Evolutionary conservation across 2,888 invertebrate genomes (phyloP), one percentile per base, ranked within the genome.

Genomic region (Hololepta plana): DNA sequence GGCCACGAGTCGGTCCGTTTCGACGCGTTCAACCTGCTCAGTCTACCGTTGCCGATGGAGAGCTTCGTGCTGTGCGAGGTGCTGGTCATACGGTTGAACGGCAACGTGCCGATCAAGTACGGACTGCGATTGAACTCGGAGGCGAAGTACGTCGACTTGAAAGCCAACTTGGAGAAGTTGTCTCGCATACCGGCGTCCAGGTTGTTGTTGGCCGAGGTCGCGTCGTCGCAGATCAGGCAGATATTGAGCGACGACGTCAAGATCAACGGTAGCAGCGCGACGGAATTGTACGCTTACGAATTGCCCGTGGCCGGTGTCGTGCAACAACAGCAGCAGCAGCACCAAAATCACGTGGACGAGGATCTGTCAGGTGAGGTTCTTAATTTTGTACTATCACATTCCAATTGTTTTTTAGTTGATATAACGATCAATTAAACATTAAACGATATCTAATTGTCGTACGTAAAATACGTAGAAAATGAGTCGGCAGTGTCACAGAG

Each of bases 31-130:
- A 87, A 84, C 52, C 74, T 84, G 56, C 67, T 91, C 24, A 54
- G 84, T 36, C 59, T 91, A 42, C 90, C 90, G 30, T 60, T 91
- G 40, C 90, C 90, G 12, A 81, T 90, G 66, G 90, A 91, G 55
- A 76, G 76, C 49, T 79, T 69, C 43, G 67, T 77, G 24, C 67
- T 80, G 35, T 63, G 76, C 39, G 80, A 82, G 49, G 64, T 81
- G 28, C 23, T 33, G 2, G 30, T 33, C 15, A 27, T 81, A 29
- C 55, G 70, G n/a, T 54, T 79, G 35, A 80, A 85, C 51, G 88
- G 87, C 0, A 72, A 76, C 10, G 69, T 76, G 25, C 90, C 90
- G 0, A 61, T 74, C 1, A 79, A 82, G 46, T 90, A 87, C 50
- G 88, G 87, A 2, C 59, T 88, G 32, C 63, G 84, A 2, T 61